Evolutionary conservation across 2,113 vertebrate genomes (phyloP).

Genomic region (Blennius ocellaris): DNA sequence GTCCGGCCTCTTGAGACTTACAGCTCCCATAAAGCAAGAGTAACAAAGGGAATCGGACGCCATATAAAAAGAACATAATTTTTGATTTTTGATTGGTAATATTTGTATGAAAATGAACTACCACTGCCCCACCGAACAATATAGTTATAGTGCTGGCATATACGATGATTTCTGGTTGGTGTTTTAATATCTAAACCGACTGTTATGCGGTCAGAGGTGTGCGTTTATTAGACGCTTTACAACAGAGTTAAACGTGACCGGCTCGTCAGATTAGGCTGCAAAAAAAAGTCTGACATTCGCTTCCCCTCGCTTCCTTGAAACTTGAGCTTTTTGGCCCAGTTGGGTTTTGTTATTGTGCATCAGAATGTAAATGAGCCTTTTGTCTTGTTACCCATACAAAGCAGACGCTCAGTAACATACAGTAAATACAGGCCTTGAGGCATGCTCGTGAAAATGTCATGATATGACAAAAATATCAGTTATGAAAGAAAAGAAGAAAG

Average conservation of each 20-base stretch:
- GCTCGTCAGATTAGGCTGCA: slow-evolving; percentile 44
- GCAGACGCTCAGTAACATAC: slow-evolving; percentile 45
- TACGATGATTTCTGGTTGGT: slow-evolving; percentile 42
- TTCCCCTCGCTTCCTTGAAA: slow-evolving; percentile 29
- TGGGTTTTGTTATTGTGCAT: slow-evolving; percentile 51
- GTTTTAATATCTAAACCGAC: slow-evolving; percentile 67
- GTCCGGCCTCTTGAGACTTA: slow-evolving; percentile 41
- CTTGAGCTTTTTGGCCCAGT: slow-evolving; percentile 22
- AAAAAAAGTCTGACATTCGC: not conserved
- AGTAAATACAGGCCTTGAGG: slow-evolving; percentile 70
- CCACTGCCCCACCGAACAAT: slow-evolving; percentile 28
- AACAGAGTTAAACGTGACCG: slow-evolving; percentile 52
- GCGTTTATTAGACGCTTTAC: slow-evolving; percentile 64
- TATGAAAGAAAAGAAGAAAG: slow-evolving; percentile 37
- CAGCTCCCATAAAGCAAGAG: slow-evolving; percentile 46
- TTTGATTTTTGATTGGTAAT: slow-evolving; percentile 57
- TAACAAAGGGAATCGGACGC: slow-evolving; percentile 30
- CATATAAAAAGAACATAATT: slow-evolving; percentile 52
- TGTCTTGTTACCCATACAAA: slow-evolving; percentile 63
- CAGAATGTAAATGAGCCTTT: slow-evolving; percentile 54
- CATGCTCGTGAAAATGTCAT: slow-evolving; percentile 64
- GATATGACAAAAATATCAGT: slow-evolving; percentile 64
- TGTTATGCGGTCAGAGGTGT: slow-evolving; percentile 61
- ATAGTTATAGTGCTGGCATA: slow-evolving; percentile 45
- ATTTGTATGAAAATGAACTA: slow-evolving; percentile 32